Percentiles rank a stretch among this genome's conserved stretches.
Evolutionary conservation across 2,797 vertebrate genomes (phyloP).

Genomic region (Mustela erminea): DNA sequence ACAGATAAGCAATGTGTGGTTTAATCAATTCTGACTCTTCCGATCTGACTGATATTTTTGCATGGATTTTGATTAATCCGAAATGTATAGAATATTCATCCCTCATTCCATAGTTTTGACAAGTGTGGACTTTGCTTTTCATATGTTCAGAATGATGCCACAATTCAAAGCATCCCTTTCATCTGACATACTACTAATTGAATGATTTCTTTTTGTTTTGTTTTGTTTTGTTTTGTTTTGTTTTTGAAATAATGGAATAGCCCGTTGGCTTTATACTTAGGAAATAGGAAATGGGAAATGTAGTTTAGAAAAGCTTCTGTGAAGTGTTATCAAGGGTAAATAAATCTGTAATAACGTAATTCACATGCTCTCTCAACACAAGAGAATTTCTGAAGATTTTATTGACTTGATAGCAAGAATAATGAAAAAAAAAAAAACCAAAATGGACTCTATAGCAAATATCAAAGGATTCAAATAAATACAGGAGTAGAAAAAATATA

Average conservation of each 20-base stretch:
- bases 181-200: slow-evolving; percentile 73
- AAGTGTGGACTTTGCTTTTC: slow-evolving; percentile 74
- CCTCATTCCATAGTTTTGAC: slow-evolving; percentile 72
- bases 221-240: background rate
- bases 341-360: slow-evolving; percentile 74
- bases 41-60: slow-evolving; percentile 82
- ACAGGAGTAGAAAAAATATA: background rate
- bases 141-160: slow-evolving; percentile 68
- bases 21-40: slow-evolving; percentile 86
- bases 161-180: slow-evolving; percentile 65
- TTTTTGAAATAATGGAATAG: slow-evolving; percentile 74
- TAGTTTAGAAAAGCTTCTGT: slow-evolving; percentile 71
- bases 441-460: slow-evolving; percentile 51
- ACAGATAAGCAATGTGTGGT: slow-evolving; percentile 79
- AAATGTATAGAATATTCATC: slow-evolving; percentile 83
- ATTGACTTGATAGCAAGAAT: slow-evolving; percentile 64
- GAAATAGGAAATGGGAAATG: slow-evolving; percentile 64
- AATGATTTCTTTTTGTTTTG: slow-evolving; percentile 69
- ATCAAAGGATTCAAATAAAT: slow-evolving; percentile 37
- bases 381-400: slow-evolving; percentile 69
- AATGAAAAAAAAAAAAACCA: slow-evolving; percentile 59
- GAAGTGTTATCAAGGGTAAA: slow-evolving; percentile 71
- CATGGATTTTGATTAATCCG: slow-evolving; percentile 80
- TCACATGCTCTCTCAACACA: slow-evolving; percentile 53
- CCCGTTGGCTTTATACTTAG: slow-evolving; percentile 68